phyloP scores from a whole-genome alignment of 1,140 invertebrate genomes.

The Euwallacea similis region DNA sequence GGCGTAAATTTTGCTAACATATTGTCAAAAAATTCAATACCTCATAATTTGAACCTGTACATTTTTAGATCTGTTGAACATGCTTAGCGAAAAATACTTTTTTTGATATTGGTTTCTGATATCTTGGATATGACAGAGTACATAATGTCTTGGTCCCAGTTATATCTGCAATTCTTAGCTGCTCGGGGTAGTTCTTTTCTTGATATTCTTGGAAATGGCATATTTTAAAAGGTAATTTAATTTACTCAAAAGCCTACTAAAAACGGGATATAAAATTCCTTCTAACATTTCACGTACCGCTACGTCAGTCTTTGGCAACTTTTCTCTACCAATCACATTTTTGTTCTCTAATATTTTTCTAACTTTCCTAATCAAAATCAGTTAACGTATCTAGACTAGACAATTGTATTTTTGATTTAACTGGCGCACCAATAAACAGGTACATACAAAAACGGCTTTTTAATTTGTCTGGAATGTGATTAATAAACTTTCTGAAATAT shows the following conservation, averaged over 20 bases:
- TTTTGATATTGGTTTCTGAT: conserved; percentile 46
- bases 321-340: conserved; percentile 47
- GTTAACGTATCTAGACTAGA: conserved; percentile 24
- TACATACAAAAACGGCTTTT: conserved; percentile 33
- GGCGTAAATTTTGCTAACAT: conserved; percentile 22
- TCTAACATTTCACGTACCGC: conserved; percentile 36
- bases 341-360: conserved; percentile 28
- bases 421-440: conserved; percentile 40
- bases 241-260: not conserved
- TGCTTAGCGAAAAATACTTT: conserved; percentile 29
- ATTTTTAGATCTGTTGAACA: conserved; percentile 26
- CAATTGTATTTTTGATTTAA: conserved; percentile 20
- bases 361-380: conserved; percentile 21
- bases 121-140: conserved; percentile 49
- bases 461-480: conserved; percentile 11
- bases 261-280: conserved; percentile 31
- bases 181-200: conserved; percentile 26
- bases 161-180: conserved; percentile 38
- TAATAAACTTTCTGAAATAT: conserved; percentile 44
- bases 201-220: conserved; percentile 43
- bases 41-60: conserved; percentile 39
- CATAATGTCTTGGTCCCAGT: conserved; percentile 49
- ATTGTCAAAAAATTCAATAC: conserved; percentile 53
- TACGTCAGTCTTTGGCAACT: conserved; percentile 47
- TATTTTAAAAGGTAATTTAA: conserved; percentile 44